These are phyloP conservation scores for Melozone crissalis DNA, from an alignment of 2,113 vertebrate species.

Conservation along the genomic window DNA sequence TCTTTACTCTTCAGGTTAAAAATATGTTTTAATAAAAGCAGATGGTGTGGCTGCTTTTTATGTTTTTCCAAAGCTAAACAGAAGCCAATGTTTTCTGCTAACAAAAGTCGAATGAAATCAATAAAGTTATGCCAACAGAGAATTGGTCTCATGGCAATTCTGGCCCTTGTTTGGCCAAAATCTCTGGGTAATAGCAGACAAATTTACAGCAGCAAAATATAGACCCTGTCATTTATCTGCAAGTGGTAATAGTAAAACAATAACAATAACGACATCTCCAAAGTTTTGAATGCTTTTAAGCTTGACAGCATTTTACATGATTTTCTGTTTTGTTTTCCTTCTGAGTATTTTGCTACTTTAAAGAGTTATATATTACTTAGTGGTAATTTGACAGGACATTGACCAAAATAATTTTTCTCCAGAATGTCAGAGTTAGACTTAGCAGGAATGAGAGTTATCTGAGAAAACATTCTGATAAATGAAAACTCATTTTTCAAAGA, in stretches of 20 bases:
- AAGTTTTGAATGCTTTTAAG: background rate
- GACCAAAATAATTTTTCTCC: background rate
- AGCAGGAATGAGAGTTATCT: background rate
- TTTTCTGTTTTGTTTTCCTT: background rate
- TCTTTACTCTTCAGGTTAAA: background rate
- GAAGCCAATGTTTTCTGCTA: background rate
- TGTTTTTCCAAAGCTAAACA: background rate
- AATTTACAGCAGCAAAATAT: background rate
- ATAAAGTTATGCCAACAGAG: background rate
- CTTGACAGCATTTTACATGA: background rate
- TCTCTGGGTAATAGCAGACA: background rate
- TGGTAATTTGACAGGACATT: background rate
- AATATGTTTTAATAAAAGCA: constrained; percentile 18
- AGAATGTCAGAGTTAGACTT: background rate
- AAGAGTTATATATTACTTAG: background rate
- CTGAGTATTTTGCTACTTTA: background rate
- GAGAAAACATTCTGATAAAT: background rate
- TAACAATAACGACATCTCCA: background rate
- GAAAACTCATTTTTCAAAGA: background rate
- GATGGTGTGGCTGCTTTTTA: background rate
- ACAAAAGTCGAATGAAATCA: background rate
- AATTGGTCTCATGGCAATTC: background rate
- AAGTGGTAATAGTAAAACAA: background rate
- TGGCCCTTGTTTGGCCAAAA: background rate
- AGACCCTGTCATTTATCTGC: background rate